Evolutionary conservation across 2,797 vertebrate genomes (phyloP).

Genomic region (Rhodeus uyekii): DNA sequence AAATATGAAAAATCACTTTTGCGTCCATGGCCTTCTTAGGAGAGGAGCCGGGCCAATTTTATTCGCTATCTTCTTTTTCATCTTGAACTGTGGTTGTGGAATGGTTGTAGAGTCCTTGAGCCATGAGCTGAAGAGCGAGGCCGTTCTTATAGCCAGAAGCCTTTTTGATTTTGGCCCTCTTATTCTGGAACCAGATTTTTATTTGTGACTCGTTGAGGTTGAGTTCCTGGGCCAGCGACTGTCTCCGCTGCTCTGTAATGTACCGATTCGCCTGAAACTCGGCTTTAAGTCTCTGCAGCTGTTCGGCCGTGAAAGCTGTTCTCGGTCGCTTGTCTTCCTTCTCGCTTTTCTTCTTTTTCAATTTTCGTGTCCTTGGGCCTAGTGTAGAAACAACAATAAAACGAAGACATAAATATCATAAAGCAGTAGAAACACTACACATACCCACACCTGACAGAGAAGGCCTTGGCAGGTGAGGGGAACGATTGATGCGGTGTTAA

Average conservation of each 20-base stretch:
- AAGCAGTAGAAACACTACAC: conserved; percentile 37
- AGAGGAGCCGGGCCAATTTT: conserved; percentile 51
- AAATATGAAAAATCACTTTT: conserved; percentile 45
- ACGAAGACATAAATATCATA: conserved; percentile 72
- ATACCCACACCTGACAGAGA: neutral
- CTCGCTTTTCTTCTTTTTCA: conserved; percentile 97
- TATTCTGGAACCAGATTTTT: conserved; percentile 99
- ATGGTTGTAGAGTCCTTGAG: conserved; percentile 99
- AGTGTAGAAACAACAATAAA: conserved; percentile 80
- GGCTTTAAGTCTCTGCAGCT: conserved; percentile 95
- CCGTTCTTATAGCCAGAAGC: conserved; percentile 93
- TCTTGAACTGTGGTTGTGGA: conserved; percentile 96
- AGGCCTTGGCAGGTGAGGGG: neutral
- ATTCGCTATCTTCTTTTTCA: conserved; percentile 93
- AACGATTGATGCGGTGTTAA: neutral
- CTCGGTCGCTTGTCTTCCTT: conserved; percentile 96
- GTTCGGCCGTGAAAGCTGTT: conserved; percentile 96
- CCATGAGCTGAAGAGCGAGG: conserved; percentile 96
- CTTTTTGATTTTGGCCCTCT: conserved; percentile 97
- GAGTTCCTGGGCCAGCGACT: conserved; percentile 93
- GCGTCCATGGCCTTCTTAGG: conserved; percentile 34
- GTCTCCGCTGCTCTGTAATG: conserved; percentile 96
- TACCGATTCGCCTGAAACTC: conserved; percentile 97
- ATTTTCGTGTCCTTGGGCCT: conserved; percentile 96
- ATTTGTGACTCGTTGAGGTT: conserved; percentile 97